Conservation (phyloP, 2,113 vertebrate genomes). For the Carassius carassius region DNA sequence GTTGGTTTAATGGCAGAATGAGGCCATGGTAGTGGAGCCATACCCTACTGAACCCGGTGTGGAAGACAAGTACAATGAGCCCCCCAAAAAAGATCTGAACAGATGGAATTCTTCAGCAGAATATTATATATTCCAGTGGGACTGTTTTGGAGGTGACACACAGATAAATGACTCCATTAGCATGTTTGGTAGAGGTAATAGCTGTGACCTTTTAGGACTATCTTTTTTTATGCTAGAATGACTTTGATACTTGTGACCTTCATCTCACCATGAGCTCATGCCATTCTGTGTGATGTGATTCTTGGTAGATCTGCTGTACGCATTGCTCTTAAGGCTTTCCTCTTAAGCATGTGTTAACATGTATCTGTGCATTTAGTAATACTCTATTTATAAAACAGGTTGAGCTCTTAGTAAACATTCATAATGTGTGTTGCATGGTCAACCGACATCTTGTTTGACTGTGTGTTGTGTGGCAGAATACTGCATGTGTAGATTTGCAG, state of each 20-base stretch:
- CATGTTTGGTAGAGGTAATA: constrained; percentile 27
- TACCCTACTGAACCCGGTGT: constrained; percentile 41
- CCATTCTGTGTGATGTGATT: not conserved
- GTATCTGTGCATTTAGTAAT: not conserved
- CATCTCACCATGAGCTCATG: not conserved
- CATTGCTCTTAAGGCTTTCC: not conserved
- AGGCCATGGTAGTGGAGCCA: constrained; percentile 63
- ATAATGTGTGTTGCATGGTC: not conserved
- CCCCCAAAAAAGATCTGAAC: not conserved
- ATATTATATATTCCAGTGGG: constrained; percentile 1
- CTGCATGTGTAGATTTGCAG: not conserved
- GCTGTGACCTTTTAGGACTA: constrained; percentile 15
- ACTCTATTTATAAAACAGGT: not conserved
- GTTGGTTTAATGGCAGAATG: constrained; percentile 73
- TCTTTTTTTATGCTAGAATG: not conserved
- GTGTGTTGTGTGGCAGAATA: not conserved
- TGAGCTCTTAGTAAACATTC: not conserved
- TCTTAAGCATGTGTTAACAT: constrained; percentile 5
- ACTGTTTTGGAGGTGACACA: constrained; percentile 26
- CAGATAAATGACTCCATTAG: constrained; percentile 15
- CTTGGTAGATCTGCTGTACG: not conserved
- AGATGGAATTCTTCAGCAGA: not conserved
- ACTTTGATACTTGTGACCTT: constrained; percentile 22
- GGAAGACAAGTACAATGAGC: not conserved
- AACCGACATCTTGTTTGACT: not conserved